Conservation (phyloP, 2,113 vertebrate species). For the Anarrhichthys ocellatus region DNA sequence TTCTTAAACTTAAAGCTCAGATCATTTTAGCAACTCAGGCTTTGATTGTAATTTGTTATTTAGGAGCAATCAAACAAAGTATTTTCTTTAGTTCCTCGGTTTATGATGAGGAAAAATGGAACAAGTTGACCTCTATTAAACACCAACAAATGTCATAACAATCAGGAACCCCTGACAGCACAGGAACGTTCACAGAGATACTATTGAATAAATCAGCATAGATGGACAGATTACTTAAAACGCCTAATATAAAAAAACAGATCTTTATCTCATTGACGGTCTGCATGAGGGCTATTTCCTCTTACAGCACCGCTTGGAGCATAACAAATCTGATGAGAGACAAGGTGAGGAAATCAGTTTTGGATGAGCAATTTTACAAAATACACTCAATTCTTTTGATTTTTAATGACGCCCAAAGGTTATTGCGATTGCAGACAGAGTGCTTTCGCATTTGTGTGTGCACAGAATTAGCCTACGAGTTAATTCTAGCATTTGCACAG, state of each 20-base stretch:
- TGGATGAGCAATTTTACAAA: constrained; percentile 53
- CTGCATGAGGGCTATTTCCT: constrained; percentile 41
- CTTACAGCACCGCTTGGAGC: constrained; percentile 19
- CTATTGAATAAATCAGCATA: constrained; percentile 43
- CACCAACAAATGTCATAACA: constrained; percentile 11
- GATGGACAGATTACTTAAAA: constrained; percentile 45
- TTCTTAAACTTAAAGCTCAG: background rate
- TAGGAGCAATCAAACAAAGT: too few species aligned
- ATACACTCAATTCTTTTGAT: constrained; percentile 34
- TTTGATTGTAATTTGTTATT: too few species aligned
- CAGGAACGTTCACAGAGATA: constrained; percentile 1
- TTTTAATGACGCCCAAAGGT: constrained; percentile 55
- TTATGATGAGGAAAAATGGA: constrained; percentile 28
- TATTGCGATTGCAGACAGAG: constrained; percentile 42
- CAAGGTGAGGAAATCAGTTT: constrained; percentile 61
- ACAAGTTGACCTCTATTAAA: constrained; percentile 48
- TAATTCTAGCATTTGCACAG: constrained; percentile 36
- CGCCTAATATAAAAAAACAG: constrained; percentile 8
- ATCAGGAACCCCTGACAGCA: constrained; percentile 7
- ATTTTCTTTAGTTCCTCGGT: background rate
- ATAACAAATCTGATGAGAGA: constrained; percentile 49
- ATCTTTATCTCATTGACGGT: constrained; percentile 43
- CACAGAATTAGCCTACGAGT: constrained; percentile 45
- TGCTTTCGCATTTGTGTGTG: constrained; percentile 21
- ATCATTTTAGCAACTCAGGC: background rate